Evolutionary conservation across 2,797 vertebrate genomes (phyloP), one percentile per base, ranked within the genome.

Genomic region (Podarcis siculus): DNA sequence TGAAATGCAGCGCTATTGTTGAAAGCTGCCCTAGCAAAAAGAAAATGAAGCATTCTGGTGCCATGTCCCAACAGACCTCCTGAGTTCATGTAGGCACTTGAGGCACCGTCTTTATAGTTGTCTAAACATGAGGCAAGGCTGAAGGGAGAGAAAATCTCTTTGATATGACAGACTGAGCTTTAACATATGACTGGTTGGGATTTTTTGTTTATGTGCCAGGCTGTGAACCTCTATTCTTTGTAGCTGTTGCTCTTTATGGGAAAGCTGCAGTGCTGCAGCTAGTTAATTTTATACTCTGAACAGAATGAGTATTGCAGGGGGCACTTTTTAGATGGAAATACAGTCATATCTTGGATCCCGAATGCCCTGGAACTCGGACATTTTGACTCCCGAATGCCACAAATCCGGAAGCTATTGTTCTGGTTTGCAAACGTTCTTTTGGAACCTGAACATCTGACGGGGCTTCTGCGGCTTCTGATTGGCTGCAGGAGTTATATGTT

Each of bases 71-170:
- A 25, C 4, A 82, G 32, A n/a, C 30, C 67, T 61, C 23, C 49
- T 87, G 49, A 89, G 79, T 55, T 27, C 25, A 3, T 67, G 5
- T 1, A 8, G 76, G 72, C 12, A 84, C 23, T 42, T 77, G 6
- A 30, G 71, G 61, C 83, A 79, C 92, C 39, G 45, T 80, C 91
- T 93, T 95, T 69, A 35, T 72, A 83, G 19, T 82, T 89, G n/a
- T 93, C 91, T 91, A 90, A 89, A 91, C 82, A 91, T 90, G 87
- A 90, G 86, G 80, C 66, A 85, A 80, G 90, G 83, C 78, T 93
- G 89, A 95, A 94, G 88, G 85, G 87, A 94, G 95, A 92, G 88
- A 95, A 91, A 95, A 94, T 90, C 82, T 66, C 37, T 86, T 93
- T 76, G 66, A 89, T 85, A 93, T 93, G 92, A 92, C 87, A 93